A percentile compares a stretch with the other conserved stretches of the same genome.
Conservation (phyloP, 1,140 invertebrate species). For the Tribolium castaneum region DNA sequence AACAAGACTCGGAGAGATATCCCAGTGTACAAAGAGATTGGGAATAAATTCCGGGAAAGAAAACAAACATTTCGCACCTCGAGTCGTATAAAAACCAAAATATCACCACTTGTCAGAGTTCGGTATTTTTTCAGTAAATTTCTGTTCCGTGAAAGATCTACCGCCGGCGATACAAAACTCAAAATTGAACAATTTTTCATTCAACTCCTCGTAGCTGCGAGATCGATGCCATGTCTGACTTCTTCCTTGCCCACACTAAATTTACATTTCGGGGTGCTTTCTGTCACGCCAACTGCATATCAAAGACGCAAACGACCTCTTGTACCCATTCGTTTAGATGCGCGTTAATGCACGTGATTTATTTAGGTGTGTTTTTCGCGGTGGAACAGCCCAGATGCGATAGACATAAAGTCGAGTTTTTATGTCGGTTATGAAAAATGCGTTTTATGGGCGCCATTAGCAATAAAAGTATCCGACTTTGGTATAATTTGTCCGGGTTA, state of each 20-base stretch:
- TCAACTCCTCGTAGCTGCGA: not conserved
- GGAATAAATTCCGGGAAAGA: not conserved
- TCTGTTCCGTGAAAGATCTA: too few relatives aligned
- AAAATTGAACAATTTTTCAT: not conserved
- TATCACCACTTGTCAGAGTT: too few relatives aligned
- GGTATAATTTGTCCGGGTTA: conserved; percentile 3
- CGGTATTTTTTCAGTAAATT: too few relatives aligned
- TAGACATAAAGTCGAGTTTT: not conserved
- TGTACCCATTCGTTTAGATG: not conserved
- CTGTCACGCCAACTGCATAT: conserved; percentile 20
- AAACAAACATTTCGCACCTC: not conserved
- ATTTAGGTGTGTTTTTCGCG: not conserved
- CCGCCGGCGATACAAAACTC: too few relatives aligned
- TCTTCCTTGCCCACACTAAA: not conserved
- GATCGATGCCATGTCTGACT: not conserved
- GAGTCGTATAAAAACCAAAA: not conserved
- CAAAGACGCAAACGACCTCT: not conserved
- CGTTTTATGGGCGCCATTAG: conserved; percentile 8
- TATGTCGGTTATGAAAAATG: conserved; percentile 26
- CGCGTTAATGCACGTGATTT: not conserved
- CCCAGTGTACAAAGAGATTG: not conserved
- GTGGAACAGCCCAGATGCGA: not conserved
- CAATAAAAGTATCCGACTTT: conserved; percentile 16
- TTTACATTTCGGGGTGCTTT: conserved; percentile 14
- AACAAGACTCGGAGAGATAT: not conserved